Conservation (phyloP, 2,888 invertebrate species). For the Lasioglossum leucozonium region DNA sequence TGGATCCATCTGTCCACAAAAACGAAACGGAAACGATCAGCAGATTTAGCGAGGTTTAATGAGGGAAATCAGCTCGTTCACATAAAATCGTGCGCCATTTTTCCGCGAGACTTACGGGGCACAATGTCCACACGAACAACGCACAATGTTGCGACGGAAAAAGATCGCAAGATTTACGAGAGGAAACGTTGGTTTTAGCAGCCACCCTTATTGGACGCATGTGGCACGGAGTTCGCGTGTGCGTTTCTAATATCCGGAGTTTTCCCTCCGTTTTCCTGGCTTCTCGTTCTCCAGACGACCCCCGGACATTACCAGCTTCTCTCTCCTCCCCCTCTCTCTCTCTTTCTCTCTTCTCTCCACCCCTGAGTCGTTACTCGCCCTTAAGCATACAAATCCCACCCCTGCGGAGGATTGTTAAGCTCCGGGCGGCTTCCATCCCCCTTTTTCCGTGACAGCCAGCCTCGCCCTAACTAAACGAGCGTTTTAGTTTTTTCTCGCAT, state of each 20-base stretch:
- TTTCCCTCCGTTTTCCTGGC: slow-evolving; percentile 42
- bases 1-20: not conserved
- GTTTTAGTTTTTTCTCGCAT: not conserved
- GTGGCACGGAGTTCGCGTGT: slow-evolving; percentile 40
- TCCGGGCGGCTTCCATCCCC: slow-evolving; percentile 30
- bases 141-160: not conserved
- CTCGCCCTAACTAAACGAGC: slow-evolving; percentile 21
- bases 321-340: slow-evolving; percentile 12
- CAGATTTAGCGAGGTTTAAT: not conserved
- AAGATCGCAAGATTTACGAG: slow-evolving; percentile 55
- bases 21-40: slow-evolving; percentile 1
- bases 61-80: not conserved
- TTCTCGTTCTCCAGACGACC: slow-evolving; percentile 46
- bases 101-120: slow-evolving; percentile 28
- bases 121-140: slow-evolving; percentile 12
- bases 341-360: slow-evolving; percentile 27
- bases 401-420: slow-evolving; percentile 55
- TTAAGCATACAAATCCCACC: slow-evolving; percentile 70
- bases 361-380: slow-evolving; percentile 60
- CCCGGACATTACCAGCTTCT: slow-evolving; percentile 20
- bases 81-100: not conserved
- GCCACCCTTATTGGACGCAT: slow-evolving; percentile 57
- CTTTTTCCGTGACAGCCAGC: slow-evolving; percentile 6
- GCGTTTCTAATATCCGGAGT: slow-evolving; percentile 70
- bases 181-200: slow-evolving; percentile 53